Conservation (phyloP, 2,888 invertebrate species). For the Shargacucullia verbasci region DNA sequence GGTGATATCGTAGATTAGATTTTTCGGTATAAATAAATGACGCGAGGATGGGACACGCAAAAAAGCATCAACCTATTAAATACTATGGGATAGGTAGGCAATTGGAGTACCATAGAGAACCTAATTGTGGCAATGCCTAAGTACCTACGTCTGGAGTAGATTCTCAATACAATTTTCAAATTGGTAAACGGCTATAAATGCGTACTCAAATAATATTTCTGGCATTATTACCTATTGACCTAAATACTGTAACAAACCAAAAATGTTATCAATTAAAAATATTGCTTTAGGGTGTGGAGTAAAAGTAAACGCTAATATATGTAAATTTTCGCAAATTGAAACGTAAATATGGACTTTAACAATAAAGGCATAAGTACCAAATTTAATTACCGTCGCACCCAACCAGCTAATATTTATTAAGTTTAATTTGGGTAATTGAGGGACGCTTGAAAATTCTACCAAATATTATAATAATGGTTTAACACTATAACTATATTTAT, state of each 20-base stretch:
- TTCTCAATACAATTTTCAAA: too few relatives aligned
- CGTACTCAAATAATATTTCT: not conserved
- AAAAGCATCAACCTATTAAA: too few relatives aligned
- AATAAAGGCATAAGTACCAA: constrained; percentile 44
- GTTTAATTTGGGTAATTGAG: constrained; percentile 79
- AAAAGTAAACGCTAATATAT: constrained; percentile 32
- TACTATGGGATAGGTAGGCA: too few relatives aligned
- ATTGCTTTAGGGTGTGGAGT: constrained; percentile 32
- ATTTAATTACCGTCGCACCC: constrained; percentile 60
- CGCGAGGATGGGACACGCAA: too few relatives aligned
- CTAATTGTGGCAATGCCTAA: too few relatives aligned
- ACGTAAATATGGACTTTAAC: constrained; percentile 49
- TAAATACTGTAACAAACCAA: constrained; percentile 21
- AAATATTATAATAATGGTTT: constrained; percentile 32
- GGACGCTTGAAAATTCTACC: constrained; percentile 52
- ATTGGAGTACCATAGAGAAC: too few relatives aligned
- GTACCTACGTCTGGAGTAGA: too few relatives aligned
- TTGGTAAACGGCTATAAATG: too few relatives aligned
- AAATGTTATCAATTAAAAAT: constrained; percentile 44
- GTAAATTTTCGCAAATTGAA: constrained; percentile 38
- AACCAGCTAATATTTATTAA: constrained; percentile 63
- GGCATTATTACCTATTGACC: not conserved
- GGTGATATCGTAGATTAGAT: constrained; percentile 2
- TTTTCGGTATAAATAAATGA: not conserved
- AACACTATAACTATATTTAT: not conserved